Evolutionary conservation across 1,140 invertebrate species (phyloP), one percentile per base, ranked within the genome.

Genomic region (Atta colombica): DNA sequence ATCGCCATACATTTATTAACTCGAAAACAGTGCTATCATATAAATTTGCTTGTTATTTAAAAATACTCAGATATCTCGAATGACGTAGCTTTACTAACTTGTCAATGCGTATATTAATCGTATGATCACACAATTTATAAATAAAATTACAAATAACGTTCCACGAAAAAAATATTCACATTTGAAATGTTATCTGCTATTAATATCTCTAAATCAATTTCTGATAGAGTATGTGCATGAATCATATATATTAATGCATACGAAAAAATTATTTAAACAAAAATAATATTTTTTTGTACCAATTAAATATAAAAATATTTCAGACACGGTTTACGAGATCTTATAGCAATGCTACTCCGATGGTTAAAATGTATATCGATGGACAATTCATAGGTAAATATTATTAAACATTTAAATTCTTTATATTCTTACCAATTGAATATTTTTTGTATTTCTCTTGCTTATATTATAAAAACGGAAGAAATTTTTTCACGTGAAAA

Each of bases 341-440:
- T 6, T 95, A 94, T 88, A 93, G 92, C 58, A 95, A 95, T 39
- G 92, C 94, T 3, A 95, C 95, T 55, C 96, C 97, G 2, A 97
- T 97, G 14, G 98, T 98, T 16, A 99, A 99, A 96, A 96, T 99
- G 78, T 99, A 98, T 94, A 99, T 99, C 88, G 97, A 99, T 97
- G 99, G 99, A 85, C 97, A 99, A 95, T 99, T 98, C 96, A 96
- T 99, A 1, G 95, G 95, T 95, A 94, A 94, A 86, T 88, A 80
- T 89, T 71, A 28, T 71, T 7, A 31, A 51, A 49, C 0, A 69
- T 18, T 68, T 66, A 4, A 18, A 66, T 39, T 39, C 18, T 66
- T 1, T 12, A n/a, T 12, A 21, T 35, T 21, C 28, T 60, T 28
- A 39, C 3, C 21, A 45, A 39, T 25, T 58, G 0, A 6, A 31